Percentiles rank a stretch among this genome's conserved stretches.
Conservation (phyloP, 2,113 vertebrate species). For the Silurus asotus region DNA sequence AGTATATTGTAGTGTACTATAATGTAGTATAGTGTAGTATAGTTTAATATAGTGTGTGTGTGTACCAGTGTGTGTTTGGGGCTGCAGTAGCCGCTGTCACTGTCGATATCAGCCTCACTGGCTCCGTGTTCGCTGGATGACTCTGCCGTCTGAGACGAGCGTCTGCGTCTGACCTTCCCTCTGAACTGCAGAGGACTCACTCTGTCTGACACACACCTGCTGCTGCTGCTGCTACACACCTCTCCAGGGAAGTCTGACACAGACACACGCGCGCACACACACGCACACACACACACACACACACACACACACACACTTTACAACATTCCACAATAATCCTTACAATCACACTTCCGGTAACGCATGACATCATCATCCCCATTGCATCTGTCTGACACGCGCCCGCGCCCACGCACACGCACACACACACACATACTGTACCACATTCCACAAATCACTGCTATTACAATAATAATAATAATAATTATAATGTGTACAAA, state of each 20-base stretch:
- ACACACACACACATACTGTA: no score
- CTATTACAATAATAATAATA: no score
- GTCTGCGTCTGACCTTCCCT: constrained; percentile 81
- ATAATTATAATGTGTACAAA: no score
- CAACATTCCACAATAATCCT: no score
- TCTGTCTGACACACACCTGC: constrained; percentile 82
- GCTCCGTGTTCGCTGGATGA: constrained; percentile 88
- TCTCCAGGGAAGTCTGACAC: constrained; percentile 89
- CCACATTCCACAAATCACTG: no score
- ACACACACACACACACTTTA: not conserved
- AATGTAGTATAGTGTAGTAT: no score
- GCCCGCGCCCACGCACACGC: no score
- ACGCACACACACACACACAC: not conserved
- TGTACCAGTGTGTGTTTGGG: constrained; percentile 82
- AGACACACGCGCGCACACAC: not conserved
- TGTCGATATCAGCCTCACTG: constrained; percentile 95
- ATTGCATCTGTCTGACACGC: no score
- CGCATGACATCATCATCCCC: no score
- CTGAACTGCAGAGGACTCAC: constrained; percentile 83
- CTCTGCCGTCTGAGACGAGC: constrained; percentile 84
- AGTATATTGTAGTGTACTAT: no score
- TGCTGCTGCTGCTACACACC: constrained; percentile 72
- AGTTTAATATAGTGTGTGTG: no score
- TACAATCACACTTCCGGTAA: no score
- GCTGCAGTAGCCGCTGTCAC: constrained; percentile 96